Evolutionary conservation across 2,888 invertebrate genomes (phyloP).

Genomic region (Ectropis crepuscularia): DNA sequence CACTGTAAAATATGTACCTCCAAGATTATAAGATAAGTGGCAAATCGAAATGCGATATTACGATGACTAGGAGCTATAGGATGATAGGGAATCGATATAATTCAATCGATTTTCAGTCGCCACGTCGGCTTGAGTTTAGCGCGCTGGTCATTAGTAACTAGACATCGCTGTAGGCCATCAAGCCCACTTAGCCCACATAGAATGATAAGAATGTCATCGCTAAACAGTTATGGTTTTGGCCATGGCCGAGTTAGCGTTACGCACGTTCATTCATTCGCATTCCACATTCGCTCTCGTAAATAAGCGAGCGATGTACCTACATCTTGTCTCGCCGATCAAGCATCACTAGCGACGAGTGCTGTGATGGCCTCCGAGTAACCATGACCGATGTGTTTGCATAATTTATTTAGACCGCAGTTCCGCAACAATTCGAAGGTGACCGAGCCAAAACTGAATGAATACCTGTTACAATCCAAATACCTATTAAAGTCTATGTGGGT

Average conservation of each 20-base stretch:
- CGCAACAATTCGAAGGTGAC: conserved; percentile 37
- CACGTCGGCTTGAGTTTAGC: conserved; percentile 6
- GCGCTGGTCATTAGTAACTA: conserved; percentile 2
- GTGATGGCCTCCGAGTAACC: conserved; percentile 35
- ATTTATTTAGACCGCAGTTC: conserved; percentile 35
- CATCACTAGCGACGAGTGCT: conserved; percentile 13
- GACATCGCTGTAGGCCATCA: conserved; percentile 1
- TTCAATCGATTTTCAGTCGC: not conserved
- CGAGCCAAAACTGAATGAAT: conserved; percentile 26
- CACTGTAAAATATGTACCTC: conserved; percentile 29
- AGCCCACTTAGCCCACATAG: conserved; percentile 12
- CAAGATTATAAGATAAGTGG: conserved; percentile 19
- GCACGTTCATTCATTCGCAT: conserved; percentile 48
- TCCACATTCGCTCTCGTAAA: conserved; percentile 44
- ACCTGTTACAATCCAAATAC: conserved; percentile 8
- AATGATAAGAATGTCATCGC: conserved; percentile 38
- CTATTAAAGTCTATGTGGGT: conserved; percentile 14
- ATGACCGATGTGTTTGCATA: conserved; percentile 38
- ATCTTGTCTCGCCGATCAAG: conserved; percentile 31
- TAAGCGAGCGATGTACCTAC: conserved; percentile 35
- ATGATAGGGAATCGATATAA: conserved; percentile 3
- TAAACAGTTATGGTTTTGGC: conserved; percentile 41
- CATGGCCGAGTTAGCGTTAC: conserved; percentile 53
- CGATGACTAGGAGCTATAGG: not conserved
- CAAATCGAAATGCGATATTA: conserved; percentile 20